These are phyloP conservation scores for Limnephilus rhombicus DNA, from an alignment of 2,888 invertebrate species.

Conservation along the genomic window DNA sequence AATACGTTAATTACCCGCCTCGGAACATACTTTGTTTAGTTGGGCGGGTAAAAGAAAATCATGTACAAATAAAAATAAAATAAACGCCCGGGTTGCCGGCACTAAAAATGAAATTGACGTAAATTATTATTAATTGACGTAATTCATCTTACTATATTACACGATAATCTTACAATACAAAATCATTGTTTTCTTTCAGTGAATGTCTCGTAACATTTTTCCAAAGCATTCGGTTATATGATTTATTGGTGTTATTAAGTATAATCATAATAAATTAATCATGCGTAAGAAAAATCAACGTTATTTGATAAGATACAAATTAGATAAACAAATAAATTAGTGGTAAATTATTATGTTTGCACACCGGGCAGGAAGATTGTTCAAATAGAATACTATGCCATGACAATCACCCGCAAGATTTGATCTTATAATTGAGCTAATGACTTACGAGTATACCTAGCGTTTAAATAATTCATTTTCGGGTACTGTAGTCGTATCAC, in stretches of 20 bases:
- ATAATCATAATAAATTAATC: background rate
- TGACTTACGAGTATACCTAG: background rate
- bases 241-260: background rate
- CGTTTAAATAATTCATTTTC: background rate
- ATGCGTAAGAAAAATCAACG: background rate
- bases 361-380: background rate
- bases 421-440: background rate
- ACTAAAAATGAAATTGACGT: no score
- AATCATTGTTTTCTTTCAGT: background rate
- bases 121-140: no score
- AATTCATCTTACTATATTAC: no score
- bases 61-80: no score
- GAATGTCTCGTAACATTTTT: background rate
- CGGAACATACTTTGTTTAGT: no score
- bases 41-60: no score
- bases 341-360: background rate
- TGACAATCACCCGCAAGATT: background rate
- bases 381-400: background rate
- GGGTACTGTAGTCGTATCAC: background rate
- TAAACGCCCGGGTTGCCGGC: no score
- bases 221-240: background rate
- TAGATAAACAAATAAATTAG: background rate
- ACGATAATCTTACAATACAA: no score
- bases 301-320: background rate
- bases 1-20: no score